A percentile compares a stretch with the other conserved stretches of the same genome.
Evolutionary conservation across 2,113 vertebrate genomes (phyloP).

Genomic region (Microtus oregoni): DNA sequence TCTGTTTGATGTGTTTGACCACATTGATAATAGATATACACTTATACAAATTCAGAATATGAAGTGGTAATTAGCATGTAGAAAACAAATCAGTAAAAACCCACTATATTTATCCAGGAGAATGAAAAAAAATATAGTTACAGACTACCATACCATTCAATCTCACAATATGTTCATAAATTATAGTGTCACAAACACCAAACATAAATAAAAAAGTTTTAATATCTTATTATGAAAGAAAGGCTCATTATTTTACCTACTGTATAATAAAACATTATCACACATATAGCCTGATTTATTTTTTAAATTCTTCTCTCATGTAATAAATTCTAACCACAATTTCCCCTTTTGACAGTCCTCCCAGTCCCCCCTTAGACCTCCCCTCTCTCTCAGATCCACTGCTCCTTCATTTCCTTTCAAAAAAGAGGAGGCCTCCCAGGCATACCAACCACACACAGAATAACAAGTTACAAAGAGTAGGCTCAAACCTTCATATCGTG

Average conservation of each 20-base stretch:
- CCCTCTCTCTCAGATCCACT: background rate
- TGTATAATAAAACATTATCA: background rate
- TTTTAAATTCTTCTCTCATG: background rate
- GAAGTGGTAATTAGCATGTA: background rate
- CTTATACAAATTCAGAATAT: background rate
- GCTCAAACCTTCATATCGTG: background rate
- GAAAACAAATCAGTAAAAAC: background rate
- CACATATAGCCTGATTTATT: background rate
- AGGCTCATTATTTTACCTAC: background rate
- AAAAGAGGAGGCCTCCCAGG: background rate
- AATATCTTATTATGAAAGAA: background rate
- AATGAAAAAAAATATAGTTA: background rate
- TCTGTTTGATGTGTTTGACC: background rate
- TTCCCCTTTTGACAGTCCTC: background rate
- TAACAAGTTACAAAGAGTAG: background rate
- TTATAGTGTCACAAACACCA: background rate
- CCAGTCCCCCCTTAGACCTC: accelerated
- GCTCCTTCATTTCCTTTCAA: background rate
- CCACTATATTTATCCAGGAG: background rate
- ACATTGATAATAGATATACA: background rate
- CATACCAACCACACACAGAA: background rate
- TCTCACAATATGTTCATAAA: slow-evolving; percentile 15
- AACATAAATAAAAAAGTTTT: slow-evolving; percentile 18
- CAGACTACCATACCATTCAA: background rate
- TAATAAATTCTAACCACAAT: background rate